Evolutionary conservation across 2,888 invertebrate genomes (phyloP).

Genomic region (Slavum lentiscoides): DNA sequence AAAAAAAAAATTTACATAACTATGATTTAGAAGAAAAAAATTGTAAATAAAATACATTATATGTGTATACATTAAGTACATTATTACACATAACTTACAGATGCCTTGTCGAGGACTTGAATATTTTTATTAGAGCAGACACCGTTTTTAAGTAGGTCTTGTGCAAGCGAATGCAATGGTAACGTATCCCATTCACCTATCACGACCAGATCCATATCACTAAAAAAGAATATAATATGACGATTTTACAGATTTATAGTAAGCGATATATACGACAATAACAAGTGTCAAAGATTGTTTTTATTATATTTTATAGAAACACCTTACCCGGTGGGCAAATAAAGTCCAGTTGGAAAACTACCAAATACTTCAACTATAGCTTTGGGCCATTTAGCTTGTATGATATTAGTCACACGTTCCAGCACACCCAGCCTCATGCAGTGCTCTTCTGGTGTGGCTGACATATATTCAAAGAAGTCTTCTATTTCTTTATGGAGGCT

Average conservation of each 20-base stretch:
- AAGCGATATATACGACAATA: neutral
- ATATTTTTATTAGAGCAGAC: slow-evolving; percentile 83
- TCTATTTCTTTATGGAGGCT: slow-evolving; percentile 96
- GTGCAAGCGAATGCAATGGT: slow-evolving; percentile 88
- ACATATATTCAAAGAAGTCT: slow-evolving; percentile 94
- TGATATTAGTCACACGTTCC: slow-evolving; percentile 79
- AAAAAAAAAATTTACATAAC: neutral
- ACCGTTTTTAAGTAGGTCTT: slow-evolving; percentile 84
- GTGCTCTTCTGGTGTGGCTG: slow-evolving; percentile 89
- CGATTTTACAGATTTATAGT: neutral
- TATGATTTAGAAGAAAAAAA: neutral
- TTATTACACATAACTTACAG: slow-evolving; percentile 64
- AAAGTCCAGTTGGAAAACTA: slow-evolving; percentile 94
- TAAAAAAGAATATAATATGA: slow-evolving; percentile 58
- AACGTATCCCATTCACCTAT: slow-evolving; percentile 86
- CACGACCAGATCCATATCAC: slow-evolving; percentile 77
- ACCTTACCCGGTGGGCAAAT: slow-evolving; percentile 87
- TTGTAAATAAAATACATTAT: neutral
- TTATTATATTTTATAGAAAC: neutral
- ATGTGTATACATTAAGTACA: too few relatives aligned
- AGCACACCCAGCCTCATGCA: slow-evolving; percentile 86
- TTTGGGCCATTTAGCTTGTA: slow-evolving; percentile 83
- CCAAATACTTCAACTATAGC: slow-evolving; percentile 97
- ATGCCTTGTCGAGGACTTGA: slow-evolving; percentile 96
- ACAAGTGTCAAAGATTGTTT: neutral